These are phyloP conservation scores for Trypoxylon attenuatum DNA, from an alignment of 2,888 invertebrate genomes.

Conservation along the genomic window DNA sequence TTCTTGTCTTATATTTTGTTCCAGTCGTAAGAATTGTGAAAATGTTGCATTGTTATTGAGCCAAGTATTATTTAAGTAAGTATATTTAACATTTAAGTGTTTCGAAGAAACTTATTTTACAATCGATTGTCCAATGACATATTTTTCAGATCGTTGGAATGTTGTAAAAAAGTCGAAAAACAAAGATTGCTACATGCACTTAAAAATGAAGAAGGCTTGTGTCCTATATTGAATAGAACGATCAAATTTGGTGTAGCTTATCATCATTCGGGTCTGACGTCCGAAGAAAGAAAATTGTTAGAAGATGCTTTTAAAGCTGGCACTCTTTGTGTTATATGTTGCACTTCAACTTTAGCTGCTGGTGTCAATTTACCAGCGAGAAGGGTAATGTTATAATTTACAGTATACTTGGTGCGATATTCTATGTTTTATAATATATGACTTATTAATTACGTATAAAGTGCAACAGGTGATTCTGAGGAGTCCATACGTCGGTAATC, in stretches of 20 bases:
- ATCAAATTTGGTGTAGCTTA: slow-evolving; percentile 91
- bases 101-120: not conserved
- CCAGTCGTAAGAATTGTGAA: slow-evolving; percentile 94
- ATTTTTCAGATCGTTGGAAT: slow-evolving; percentile 75
- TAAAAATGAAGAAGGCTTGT: slow-evolving; percentile 81
- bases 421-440: not conserved
- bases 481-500: slow-evolving; percentile 87
- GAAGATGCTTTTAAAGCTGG: slow-evolving; percentile 91
- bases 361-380: slow-evolving; percentile 97
- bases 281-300: slow-evolving; percentile 88
- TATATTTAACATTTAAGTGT: not conserved
- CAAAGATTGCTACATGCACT: slow-evolving; percentile 79
- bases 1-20: slow-evolving; percentile 93
- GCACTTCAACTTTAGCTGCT: slow-evolving; percentile 97
- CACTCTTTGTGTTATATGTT: slow-evolving; percentile 90
- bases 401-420: too few relatives aligned
- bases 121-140: not conserved
- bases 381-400: slow-evolving; percentile 77
- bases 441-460: not conserved
- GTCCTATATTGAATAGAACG: slow-evolving; percentile 80
- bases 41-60: slow-evolving; percentile 89
- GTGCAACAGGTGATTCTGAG: slow-evolving; percentile 82
- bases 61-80: slow-evolving; percentile 78
- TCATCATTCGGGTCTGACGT: slow-evolving; percentile 94
- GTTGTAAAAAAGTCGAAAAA: slow-evolving; percentile 79